phyloP scores from a whole-genome alignment of 2,797 vertebrate genomes.

The Notolepis coatsorum region DNA sequence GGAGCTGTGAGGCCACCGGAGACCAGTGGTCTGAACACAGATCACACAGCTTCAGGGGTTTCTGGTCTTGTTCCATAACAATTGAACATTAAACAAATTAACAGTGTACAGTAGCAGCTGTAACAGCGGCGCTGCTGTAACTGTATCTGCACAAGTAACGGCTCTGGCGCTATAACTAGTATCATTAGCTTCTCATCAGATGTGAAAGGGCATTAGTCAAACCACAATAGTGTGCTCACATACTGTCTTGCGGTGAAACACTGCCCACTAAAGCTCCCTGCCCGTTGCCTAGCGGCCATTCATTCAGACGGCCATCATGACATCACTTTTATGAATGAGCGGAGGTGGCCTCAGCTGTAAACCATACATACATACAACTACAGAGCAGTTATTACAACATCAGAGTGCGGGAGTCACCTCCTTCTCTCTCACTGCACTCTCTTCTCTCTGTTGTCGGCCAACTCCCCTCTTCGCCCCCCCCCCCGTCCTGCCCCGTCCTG shows the following conservation, averaged over 20 bases:
- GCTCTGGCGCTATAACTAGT: neutral
- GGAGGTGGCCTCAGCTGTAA: conserved; percentile 12
- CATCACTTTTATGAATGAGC: conserved; percentile 37
- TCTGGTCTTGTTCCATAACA: no score
- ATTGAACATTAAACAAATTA: no score
- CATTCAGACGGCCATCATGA: conserved; percentile 30
- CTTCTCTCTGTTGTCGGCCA: conserved; percentile 33
- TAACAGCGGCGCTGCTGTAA: neutral
- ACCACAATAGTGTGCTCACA: conserved; percentile 20
- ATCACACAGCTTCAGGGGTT: no score
- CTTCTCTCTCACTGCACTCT: conserved; percentile 1
- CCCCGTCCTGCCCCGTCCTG: conserved; percentile 1
- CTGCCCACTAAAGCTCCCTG: neutral
- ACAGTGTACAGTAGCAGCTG: neutral
- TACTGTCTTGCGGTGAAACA: conserved; percentile 36
- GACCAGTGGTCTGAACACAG: no score
- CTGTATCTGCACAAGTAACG: neutral
- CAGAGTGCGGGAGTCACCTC: conserved; percentile 5
- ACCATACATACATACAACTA: conserved; percentile 16
- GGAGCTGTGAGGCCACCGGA: no score
- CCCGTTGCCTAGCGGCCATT: neutral
- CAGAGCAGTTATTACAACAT: conserved; percentile 6
- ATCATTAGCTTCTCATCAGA: conserved; percentile 21
- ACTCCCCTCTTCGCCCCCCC: conserved; percentile 28
- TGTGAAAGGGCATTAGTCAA: conserved; percentile 26